Conservation (phyloP, 2,888 invertebrate species). For the Drosophila tripunctata region DNA sequence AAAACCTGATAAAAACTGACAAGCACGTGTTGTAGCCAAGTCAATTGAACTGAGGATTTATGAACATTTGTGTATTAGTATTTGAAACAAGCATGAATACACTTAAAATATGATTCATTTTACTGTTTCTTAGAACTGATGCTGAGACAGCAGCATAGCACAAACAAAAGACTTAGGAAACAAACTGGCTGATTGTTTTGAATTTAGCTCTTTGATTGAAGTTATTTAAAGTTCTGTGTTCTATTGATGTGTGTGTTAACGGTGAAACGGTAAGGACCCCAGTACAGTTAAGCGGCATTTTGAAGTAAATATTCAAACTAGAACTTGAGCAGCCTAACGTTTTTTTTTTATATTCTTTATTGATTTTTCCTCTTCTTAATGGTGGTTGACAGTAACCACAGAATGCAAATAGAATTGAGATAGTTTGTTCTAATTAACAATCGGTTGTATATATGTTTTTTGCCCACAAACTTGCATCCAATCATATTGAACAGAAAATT, state of each 20-base stretch:
- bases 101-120: slow-evolving; percentile 59
- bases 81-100: slow-evolving; percentile 1
- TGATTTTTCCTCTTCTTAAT: slow-evolving; percentile 5
- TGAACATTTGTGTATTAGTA: not conserved
- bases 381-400: slow-evolving; percentile 34
- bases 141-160: slow-evolving; percentile 24
- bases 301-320: slow-evolving; percentile 27
- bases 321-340: slow-evolving; percentile 16
- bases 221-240: slow-evolving; percentile 35
- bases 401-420: slow-evolving; percentile 51
- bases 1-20: slow-evolving; percentile 22
- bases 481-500: slow-evolving; percentile 58
- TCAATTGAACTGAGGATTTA: slow-evolving; percentile 39
- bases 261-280: too few species aligned
- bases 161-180: slow-evolving; percentile 72
- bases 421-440: slow-evolving; percentile 72
- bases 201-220: slow-evolving; percentile 48
- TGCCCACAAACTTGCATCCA: slow-evolving; percentile 7
- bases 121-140: slow-evolving; percentile 47
- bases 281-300: slow-evolving; percentile 52
- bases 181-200: slow-evolving; percentile 63
- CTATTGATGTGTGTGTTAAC: slow-evolving; percentile 45
- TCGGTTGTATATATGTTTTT: slow-evolving; percentile 1
- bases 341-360: slow-evolving; percentile 4
- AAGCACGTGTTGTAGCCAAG: slow-evolving; percentile 57